phyloP scores from a whole-genome alignment of 2,888 invertebrate species.

The Cacoxenus indagator region DNA sequence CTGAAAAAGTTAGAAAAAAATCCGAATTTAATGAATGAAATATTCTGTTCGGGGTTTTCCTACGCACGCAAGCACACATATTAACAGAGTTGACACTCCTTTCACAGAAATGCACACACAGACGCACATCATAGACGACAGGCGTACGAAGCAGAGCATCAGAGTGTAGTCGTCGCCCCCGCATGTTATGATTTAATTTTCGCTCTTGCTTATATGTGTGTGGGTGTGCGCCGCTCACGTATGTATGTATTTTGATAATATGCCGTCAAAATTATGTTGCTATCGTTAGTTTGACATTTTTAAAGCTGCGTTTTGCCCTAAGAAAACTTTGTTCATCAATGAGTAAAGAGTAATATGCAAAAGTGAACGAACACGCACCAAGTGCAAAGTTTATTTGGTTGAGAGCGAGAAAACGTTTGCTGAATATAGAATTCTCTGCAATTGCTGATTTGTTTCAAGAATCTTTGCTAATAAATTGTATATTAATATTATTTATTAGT shows the following conservation, averaged over 20 bases:
- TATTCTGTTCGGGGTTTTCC: background rate
- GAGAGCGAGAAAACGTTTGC: background rate
- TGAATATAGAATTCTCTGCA: background rate
- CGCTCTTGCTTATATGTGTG: constrained; percentile 40
- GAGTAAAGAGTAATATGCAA: background rate
- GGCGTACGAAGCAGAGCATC: background rate
- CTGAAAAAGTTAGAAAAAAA: background rate
- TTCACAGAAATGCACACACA: background rate
- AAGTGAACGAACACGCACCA: background rate
- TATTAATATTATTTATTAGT: background rate
- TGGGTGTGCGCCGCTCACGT: constrained; percentile 11
- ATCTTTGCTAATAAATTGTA: background rate
- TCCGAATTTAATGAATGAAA: constrained; percentile 19
- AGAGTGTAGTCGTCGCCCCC: background rate
- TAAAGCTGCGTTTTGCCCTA: background rate
- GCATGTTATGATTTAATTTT: constrained; percentile 16
- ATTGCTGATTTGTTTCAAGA: background rate
- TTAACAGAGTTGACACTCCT: constrained; percentile 10
- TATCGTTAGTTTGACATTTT: background rate
- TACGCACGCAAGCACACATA: background rate
- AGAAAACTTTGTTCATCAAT: background rate
- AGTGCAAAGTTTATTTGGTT: background rate
- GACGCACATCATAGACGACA: background rate
- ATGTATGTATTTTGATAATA: constrained; percentile 29
- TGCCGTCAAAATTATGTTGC: constrained; percentile 7